Conservation (phyloP, 2,888 invertebrate genomes). For the Priapulus caudatus region DNA sequence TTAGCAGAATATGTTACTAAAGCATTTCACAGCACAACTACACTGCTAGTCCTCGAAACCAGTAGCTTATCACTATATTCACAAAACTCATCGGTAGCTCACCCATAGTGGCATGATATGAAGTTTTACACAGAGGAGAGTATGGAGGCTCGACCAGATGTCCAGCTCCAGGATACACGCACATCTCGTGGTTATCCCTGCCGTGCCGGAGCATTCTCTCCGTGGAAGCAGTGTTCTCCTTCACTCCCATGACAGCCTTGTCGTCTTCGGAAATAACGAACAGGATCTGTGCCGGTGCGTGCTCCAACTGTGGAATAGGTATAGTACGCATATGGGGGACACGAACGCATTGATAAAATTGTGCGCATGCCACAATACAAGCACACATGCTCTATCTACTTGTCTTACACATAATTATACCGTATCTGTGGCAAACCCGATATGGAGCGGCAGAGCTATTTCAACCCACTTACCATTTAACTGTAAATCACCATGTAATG, state of each 20-base stretch:
- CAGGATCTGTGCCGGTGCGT: background rate
- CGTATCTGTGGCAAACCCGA: too few species aligned
- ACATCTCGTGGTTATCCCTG: conserved; percentile 2
- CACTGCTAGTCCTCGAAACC: too few species aligned
- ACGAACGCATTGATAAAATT: background rate
- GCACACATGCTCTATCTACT: too few species aligned
- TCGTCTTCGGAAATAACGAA: conserved; percentile 7
- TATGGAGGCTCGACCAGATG: conserved; percentile 31
- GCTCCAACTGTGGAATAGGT: conserved; percentile 8
- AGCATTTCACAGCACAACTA: too few species aligned
- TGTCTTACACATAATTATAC: too few species aligned
- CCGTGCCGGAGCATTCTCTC: conserved; percentile 6
- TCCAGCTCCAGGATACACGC: conserved; percentile 25
- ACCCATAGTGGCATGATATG: background rate
- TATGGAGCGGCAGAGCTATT: too few species aligned
- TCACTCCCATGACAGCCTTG: conserved; percentile 5
- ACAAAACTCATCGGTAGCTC: too few species aligned
- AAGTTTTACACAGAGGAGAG: conserved; percentile 18
- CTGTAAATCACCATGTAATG: too few species aligned
- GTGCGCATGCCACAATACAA: background rate
- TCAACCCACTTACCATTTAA: too few species aligned
- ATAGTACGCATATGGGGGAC: background rate
- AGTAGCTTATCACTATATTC: too few species aligned
- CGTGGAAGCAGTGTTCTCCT: background rate
- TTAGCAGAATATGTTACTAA: too few species aligned